Conservation (phyloP, 2,888 invertebrate species). For the Ormia ochracea region DNA sequence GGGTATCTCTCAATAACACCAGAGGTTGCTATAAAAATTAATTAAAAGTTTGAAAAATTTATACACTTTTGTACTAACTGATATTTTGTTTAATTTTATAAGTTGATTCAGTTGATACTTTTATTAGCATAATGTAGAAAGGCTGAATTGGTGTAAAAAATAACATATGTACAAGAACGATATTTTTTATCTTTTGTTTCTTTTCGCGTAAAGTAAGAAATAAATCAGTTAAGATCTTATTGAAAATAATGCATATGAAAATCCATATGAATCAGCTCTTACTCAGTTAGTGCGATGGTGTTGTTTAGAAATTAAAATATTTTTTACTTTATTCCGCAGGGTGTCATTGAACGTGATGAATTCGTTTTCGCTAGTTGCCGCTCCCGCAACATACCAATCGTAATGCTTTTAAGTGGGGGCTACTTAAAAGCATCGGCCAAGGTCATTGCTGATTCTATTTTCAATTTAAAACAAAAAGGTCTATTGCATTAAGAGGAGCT, state of each 20-base stretch:
- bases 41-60: too few relatives aligned
- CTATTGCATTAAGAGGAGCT: slow-evolving; percentile 68
- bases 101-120: too few relatives aligned
- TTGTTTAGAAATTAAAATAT: not conserved
- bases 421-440: slow-evolving; percentile 86
- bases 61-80: not conserved
- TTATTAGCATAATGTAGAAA: too few relatives aligned
- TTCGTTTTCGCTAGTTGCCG: slow-evolving; percentile 86
- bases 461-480: slow-evolving; percentile 83
- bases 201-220: too few relatives aligned
- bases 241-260: too few relatives aligned
- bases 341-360: slow-evolving; percentile 90
- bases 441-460: slow-evolving; percentile 90
- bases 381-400: slow-evolving; percentile 83
- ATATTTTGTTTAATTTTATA: not conserved
- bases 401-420: slow-evolving; percentile 93
- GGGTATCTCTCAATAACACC: slow-evolving; percentile 85
- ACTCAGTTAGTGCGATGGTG: too few relatives aligned
- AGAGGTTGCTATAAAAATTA: slow-evolving; percentile 76
- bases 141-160: too few relatives aligned
- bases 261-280: too few relatives aligned
- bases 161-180: too few relatives aligned
- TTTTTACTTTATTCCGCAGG: slow-evolving; percentile 78
- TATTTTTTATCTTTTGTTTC: too few relatives aligned
- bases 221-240: too few relatives aligned